These are phyloP conservation scores for Camponotus fellah DNA, from an alignment of 2,888 invertebrate genomes.

Conservation along the genomic window DNA sequence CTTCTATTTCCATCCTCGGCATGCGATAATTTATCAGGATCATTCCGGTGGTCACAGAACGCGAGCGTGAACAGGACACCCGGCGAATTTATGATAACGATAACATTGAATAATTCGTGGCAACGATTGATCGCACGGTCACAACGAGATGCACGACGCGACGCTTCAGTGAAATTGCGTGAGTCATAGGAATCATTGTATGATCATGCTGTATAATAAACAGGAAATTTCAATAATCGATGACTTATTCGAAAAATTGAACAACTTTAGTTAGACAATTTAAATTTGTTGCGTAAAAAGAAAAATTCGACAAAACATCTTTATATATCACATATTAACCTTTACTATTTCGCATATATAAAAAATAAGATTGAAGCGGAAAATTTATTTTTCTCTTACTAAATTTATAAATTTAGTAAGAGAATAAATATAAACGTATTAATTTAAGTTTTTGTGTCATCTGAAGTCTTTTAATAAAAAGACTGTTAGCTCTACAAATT, in stretches of 20 bases:
- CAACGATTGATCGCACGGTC: constrained; percentile 70
- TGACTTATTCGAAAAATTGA: constrained; percentile 21
- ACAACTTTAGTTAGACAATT: not conserved
- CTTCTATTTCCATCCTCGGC: not conserved
- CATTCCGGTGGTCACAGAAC: constrained; percentile 67
- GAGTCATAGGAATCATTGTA: constrained; percentile 57
- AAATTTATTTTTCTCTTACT: too few species aligned
- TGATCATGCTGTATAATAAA: constrained; percentile 36
- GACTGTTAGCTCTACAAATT: not conserved
- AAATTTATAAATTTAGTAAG: not conserved
- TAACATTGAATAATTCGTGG: constrained; percentile 76
- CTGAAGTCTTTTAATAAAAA: not conserved
- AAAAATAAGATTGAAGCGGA: not conserved
- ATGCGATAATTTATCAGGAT: constrained; percentile 78
- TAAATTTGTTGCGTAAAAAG: not conserved
- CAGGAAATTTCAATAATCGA: constrained; percentile 34
- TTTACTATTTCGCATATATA: not conserved
- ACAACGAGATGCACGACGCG: constrained; percentile 38
- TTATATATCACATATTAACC: not conserved
- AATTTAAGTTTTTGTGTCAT: not conserved
- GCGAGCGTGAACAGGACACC: constrained; percentile 67
- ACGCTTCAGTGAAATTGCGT: constrained; percentile 39
- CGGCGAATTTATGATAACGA: constrained; percentile 75
- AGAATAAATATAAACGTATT: not conserved
- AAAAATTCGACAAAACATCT: not conserved